Conservation (phyloP, 2,113 vertebrate genomes). For the Uropsilus gracilis region DNA sequence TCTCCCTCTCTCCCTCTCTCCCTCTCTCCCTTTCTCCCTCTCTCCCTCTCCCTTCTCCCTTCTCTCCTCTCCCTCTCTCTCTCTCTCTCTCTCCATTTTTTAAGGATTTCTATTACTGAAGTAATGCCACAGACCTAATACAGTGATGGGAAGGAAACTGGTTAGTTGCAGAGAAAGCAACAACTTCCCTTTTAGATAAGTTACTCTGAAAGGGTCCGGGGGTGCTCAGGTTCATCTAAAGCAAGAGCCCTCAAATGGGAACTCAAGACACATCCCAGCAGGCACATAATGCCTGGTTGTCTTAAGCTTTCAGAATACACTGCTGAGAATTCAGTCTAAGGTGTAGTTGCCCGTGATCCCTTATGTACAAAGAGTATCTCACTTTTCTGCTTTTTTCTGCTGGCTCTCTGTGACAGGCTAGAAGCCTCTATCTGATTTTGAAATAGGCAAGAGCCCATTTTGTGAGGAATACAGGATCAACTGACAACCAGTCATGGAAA, state of each 20-base stretch:
- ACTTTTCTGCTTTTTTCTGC: neutral
- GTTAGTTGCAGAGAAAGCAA: neutral
- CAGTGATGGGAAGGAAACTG: neutral
- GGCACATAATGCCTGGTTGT: fast-evolving
- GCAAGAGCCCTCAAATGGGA: neutral
- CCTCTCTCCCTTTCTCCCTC: too few species aligned
- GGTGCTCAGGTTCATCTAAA: neutral
- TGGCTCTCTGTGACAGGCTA: neutral
- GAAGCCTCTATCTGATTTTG: neutral
- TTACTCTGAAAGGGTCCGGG: neutral
- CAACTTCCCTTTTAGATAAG: neutral
- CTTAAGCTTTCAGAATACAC: neutral
- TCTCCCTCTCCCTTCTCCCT: too few species aligned
- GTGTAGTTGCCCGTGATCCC: neutral
- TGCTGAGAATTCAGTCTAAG: neutral
- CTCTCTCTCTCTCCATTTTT: too few species aligned
- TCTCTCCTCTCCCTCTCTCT: too few species aligned
- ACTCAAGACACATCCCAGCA: neutral
- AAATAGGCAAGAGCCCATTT: neutral
- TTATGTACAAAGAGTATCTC: neutral
- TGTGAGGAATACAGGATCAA: neutral
- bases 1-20: too few species aligned
- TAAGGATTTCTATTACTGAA: neutral
- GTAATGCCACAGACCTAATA: neutral
- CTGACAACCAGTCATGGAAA: neutral